Base-by-base conservation (phyloP, 1,140 invertebrate species). In the Drosophila pruinosa region DNA sequence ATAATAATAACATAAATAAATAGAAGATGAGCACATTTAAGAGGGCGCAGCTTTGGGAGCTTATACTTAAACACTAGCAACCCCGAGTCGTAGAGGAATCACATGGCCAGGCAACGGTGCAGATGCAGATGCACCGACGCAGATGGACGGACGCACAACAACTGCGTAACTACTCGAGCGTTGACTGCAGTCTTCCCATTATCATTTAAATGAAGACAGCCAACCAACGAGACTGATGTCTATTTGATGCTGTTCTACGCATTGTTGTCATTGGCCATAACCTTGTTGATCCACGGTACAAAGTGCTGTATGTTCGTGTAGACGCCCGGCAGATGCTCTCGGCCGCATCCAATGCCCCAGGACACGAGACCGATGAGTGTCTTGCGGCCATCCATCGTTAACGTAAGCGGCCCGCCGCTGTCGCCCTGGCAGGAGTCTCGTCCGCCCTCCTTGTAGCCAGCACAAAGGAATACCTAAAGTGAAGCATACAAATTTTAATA, bases 221-320 rank as follows among this genome's bases (percentile, higher is more conserved):
- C 56, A 31, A 31, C 47, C 24, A 48, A 21, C 22, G 26, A 36
- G 34, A 36, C 56, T 21, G 12, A 14, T 31, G 12, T 34, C 19
- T 21, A 26, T 47, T 39, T 4, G 3, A 45, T 21, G 31, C 36
- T 24, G 12, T 21, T 67, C 72, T 89, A 91, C 86, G 86, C 75
- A 64, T 85, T 75, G 19, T 79, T 91, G 57, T 91, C 91, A 7
- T 91, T 91, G 72, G 88, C 88, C 93, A 96, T 95, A 12, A 95
- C 95, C 92, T 95, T 96, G 78, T 96, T 95, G 52, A 98, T 96
- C 97, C 97, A 97, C n/a, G 96, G 95, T 52, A 97, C 96, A 89
- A 97, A 98, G 91, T 96, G 96, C 80, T 97, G 96, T 81, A 98
- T 97, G 81, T 97, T 97, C 0, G 97, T 97, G 79, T 98, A 97